Conservation (phyloP, 2,797 vertebrate genomes). For the Lepilemur ruficaudatus region DNA sequence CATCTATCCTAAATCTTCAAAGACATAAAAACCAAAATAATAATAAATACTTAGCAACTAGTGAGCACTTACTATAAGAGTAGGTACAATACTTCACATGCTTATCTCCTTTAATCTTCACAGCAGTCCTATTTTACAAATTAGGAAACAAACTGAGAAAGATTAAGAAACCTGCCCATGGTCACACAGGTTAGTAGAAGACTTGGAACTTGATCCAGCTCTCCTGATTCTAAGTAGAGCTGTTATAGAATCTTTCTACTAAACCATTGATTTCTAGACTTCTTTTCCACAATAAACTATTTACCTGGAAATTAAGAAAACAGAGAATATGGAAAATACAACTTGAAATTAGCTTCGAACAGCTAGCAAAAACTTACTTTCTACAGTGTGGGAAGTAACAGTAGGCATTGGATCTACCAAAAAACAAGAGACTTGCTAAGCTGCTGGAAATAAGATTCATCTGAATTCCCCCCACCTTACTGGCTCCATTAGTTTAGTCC, state of each 20-base stretch:
- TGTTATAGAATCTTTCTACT: neutral
- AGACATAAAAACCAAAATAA: conserved; percentile 37
- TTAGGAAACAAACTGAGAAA: neutral
- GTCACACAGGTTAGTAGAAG: neutral
- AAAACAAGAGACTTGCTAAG: neutral
- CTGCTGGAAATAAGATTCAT: neutral
- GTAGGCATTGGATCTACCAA: neutral
- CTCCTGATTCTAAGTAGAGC: neutral
- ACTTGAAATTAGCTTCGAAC: neutral
- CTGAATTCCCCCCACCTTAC: neutral
- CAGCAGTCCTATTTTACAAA: neutral
- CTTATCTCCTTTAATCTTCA: neutral
- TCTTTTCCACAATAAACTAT: conserved; percentile 22
- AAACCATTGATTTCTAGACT: conserved; percentile 26
- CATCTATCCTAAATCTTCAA: conserved; percentile 30
- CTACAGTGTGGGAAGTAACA: neutral
- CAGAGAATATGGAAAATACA: neutral
- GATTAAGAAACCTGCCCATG: neutral
- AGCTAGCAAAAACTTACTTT: neutral
- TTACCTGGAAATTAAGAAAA: conserved; percentile 34
- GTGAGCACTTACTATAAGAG: neutral
- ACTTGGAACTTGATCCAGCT: neutral
- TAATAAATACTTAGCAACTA: neutral
- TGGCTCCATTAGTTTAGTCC: neutral
- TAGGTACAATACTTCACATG: neutral